A percentile compares a stretch with the other conserved stretches of the same genome.
These are phyloP conservation scores for Phasia obesa DNA, from an alignment of 2,888 invertebrate species.

Conservation along the genomic window DNA sequence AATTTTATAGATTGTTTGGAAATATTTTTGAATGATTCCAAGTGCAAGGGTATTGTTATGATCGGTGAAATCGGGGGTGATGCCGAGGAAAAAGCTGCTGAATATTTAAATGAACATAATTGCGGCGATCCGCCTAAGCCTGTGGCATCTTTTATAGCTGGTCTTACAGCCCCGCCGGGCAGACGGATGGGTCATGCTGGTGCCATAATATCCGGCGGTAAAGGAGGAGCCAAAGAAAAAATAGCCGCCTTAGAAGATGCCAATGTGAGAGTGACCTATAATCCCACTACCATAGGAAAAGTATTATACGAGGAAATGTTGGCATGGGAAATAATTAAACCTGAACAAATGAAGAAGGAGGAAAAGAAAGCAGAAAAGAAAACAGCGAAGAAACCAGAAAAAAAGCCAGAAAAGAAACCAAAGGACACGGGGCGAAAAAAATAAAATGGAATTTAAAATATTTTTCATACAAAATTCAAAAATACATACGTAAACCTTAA, in stretches of 20 bases:
- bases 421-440: background rate
- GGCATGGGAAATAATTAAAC: conserved; percentile 84
- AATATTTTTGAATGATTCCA: conserved; percentile 95
- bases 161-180: conserved; percentile 98
- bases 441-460: background rate
- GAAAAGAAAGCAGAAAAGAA: conserved; percentile 50
- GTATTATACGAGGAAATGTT: conserved; percentile 94
- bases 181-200: conserved; percentile 99
- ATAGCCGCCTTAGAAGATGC: conserved; percentile 96
- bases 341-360: conserved; percentile 65
- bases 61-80: conserved; percentile 99
- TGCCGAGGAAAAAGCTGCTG: conserved; percentile 97
- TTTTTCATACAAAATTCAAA: no score
- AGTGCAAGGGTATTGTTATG: conserved; percentile 97
- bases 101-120: conserved; percentile 91
- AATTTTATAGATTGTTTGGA: conserved; percentile 99
- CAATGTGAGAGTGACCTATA: conserved; percentile 94
- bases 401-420: background rate
- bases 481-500: no score
- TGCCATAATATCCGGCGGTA: conserved; percentile 99
- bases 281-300: conserved; percentile 95
- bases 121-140: conserved; percentile 95
- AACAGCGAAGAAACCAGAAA: background rate
- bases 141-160: conserved; percentile 99
- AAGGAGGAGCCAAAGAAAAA: conserved; percentile 98